Evolutionary conservation across 2,888 invertebrate genomes (phyloP).

Genomic region (Choristoneura rosaceana): DNA sequence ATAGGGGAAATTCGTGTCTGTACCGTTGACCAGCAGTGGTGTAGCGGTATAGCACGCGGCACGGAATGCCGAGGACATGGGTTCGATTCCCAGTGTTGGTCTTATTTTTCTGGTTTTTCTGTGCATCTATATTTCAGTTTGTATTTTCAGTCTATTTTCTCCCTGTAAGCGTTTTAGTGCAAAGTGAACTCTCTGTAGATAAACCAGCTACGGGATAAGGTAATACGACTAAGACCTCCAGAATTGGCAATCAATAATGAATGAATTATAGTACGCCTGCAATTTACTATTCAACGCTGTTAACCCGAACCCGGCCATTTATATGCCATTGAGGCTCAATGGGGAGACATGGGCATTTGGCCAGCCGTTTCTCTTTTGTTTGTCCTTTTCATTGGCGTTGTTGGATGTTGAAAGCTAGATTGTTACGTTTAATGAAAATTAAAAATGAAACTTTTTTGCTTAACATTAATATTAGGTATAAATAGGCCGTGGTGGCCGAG

Average conservation of each 20-base stretch:
- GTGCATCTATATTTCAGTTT: no score
- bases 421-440: background rate
- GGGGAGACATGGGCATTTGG: slow-evolving; percentile 11
- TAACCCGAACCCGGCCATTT: background rate
- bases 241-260: slow-evolving; percentile 43
- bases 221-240: slow-evolving; percentile 39
- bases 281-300: slow-evolving; percentile 27
- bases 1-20: no score
- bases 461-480: no score
- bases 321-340: background rate
- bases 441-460: no score
- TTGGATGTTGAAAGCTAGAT: background rate
- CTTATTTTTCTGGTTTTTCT: no score
- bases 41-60: no score
- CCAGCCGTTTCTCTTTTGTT: slow-evolving; percentile 6
- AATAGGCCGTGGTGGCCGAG: no score
- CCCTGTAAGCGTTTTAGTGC: no score
- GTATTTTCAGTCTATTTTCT: no score
- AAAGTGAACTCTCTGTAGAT: background rate
- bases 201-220: slow-evolving; percentile 13
- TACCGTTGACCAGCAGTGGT: no score
- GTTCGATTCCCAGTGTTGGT: no score
- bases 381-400: background rate
- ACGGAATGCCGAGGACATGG: no score
- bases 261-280: slow-evolving; percentile 39